phyloP scores from a whole-genome alignment of 2,797 vertebrate genomes.

The Leuciscus waleckii region DNA sequence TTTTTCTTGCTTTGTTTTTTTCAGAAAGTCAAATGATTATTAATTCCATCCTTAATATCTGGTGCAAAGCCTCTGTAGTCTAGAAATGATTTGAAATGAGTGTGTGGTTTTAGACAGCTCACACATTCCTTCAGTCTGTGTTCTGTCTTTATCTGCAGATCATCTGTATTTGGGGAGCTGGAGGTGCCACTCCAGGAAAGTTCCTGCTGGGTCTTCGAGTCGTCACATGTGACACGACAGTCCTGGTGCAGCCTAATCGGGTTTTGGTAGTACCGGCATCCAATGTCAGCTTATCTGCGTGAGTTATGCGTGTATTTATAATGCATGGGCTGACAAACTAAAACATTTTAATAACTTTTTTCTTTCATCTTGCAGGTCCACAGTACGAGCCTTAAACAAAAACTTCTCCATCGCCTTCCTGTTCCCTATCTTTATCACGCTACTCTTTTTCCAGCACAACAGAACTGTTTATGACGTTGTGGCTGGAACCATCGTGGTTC shows the following conservation, averaged over 20 bases:
- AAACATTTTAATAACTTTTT: not conserved
- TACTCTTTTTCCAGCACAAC: constrained; percentile 90
- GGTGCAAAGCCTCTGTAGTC: not conserved
- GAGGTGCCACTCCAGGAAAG: constrained; percentile 88
- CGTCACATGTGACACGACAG: constrained; percentile 85
- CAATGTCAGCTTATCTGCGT: constrained; percentile 87
- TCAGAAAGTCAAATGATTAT: not conserved
- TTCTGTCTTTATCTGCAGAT: constrained; percentile 72
- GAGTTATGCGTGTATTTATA: constrained; percentile 66
- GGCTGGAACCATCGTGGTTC: constrained; percentile 89
- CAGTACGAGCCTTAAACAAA: constrained; percentile 89
- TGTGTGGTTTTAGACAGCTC: not conserved
- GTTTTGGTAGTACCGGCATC: constrained; percentile 87
- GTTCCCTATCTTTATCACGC: constrained; percentile 88
- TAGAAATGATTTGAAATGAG: not conserved
- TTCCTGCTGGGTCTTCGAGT: constrained; percentile 87
- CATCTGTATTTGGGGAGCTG: constrained; percentile 89
- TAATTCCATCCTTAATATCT: not conserved
- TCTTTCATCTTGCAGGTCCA: constrained; percentile 75
- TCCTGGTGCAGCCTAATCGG: constrained; percentile 84
- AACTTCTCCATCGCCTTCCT: constrained; percentile 91
- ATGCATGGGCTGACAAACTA: not conserved
- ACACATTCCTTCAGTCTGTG: not conserved
- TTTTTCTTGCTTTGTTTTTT: not conserved
- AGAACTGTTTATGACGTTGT: constrained; percentile 90